Percentiles rank a stretch among this genome's conserved stretches.
phyloP scores from a whole-genome alignment of 2,113 vertebrate species.

The Embiotoca jacksoni region DNA sequence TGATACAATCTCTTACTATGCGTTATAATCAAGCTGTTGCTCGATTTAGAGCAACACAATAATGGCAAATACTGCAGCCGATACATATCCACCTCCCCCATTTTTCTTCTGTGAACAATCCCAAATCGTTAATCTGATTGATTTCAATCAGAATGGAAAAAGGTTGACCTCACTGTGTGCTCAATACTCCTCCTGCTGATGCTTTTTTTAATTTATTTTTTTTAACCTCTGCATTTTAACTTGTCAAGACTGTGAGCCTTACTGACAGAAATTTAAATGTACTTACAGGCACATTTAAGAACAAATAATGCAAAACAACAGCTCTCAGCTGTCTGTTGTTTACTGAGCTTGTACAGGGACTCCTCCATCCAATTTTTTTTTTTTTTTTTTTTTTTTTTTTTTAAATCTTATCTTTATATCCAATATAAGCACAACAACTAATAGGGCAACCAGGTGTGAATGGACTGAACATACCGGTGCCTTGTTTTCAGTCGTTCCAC shows the following conservation, averaged over 20 bases:
- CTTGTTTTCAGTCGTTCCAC: slow-evolving; percentile 25
- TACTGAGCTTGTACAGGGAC: neutral
- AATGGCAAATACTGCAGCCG: no score
- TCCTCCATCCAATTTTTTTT: no score
- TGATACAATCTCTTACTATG: no score
- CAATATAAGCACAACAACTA: neutral
- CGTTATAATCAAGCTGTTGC: no score
- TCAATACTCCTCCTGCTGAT: slow-evolving; percentile 49
- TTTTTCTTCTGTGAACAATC: no score
- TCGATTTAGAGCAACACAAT: no score
- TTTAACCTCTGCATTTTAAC: slow-evolving; percentile 13
- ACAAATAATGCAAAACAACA: neutral
- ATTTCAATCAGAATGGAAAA: no score
- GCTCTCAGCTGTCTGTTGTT: neutral
- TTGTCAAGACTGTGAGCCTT: no score
- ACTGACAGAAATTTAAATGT: neutral
- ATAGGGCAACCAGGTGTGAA: neutral
- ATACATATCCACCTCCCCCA: no score
- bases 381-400: no score
- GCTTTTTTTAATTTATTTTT: neutral
- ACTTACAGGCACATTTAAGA: neutral
- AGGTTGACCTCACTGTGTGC: neutral
- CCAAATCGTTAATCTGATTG: no score
- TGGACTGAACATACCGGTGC: neutral
- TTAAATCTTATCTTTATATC: neutral